A percentile compares a stretch with the other conserved stretches of the same genome.
These are phyloP conservation scores for Agelas oroides DNA, from an alignment of 37 sponge, comb jelly and placozoan genomes.

Conservation along the genomic window DNA sequence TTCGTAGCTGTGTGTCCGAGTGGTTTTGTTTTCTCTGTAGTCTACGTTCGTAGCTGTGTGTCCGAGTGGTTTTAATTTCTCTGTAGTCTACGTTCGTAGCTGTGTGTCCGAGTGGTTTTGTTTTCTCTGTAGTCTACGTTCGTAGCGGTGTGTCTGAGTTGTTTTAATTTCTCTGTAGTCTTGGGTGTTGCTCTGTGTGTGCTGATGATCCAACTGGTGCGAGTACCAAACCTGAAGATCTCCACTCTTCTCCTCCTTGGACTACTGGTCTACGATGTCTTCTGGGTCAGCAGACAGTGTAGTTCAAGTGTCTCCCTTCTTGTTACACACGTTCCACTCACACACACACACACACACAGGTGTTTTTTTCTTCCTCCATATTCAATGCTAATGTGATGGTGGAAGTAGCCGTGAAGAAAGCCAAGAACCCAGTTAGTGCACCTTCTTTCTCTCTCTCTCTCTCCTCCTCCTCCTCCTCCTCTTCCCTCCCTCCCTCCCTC, in stretches of 20 bases:
- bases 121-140: too few species aligned
- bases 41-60: constrained; percentile 54
- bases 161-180: constrained; percentile 12
- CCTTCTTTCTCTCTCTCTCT: not conserved
- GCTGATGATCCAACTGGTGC: constrained; percentile 71
- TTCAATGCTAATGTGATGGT: constrained; percentile 84
- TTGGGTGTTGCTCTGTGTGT: constrained; percentile 62
- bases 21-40: constrained; percentile 14
- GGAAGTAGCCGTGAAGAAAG: constrained; percentile 75
- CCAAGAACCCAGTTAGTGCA: constrained; percentile 72
- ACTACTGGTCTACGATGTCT: constrained; percentile 78
- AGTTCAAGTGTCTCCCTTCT: not conserved
- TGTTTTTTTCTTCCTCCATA: constrained; percentile 72
- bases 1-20: too few species aligned
- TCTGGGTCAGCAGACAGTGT: constrained; percentile 61
- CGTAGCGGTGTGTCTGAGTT: too few species aligned
- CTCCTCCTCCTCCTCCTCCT: not conserved
- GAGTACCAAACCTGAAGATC: constrained; percentile 70
- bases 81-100: too few species aligned
- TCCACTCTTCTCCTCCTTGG: constrained; percentile 63
- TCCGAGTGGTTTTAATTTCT: too few species aligned
- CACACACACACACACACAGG: constrained; percentile 26
- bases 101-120: too few species aligned
- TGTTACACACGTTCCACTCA: not conserved
- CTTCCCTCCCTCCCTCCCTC: constrained; percentile 1